phyloP scores from a whole-genome alignment of 2,888 invertebrate genomes.

The Acleris laterana region DNA sequence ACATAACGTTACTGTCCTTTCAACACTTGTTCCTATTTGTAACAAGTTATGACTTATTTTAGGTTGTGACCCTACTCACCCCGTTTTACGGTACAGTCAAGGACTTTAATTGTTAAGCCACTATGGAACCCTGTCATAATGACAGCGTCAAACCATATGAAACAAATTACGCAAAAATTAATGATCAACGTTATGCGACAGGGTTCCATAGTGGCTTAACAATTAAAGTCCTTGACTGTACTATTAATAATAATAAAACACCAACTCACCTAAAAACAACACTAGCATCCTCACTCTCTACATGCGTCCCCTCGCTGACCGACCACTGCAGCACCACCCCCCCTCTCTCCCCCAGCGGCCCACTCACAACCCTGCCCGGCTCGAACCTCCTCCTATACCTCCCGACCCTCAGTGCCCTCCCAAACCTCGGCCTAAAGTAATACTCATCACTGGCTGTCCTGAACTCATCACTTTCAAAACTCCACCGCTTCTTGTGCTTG shows the following conservation, averaged over 20 bases:
- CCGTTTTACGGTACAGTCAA: too few relatives aligned
- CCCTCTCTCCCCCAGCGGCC: constrained; percentile 59
- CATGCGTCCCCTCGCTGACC: constrained; percentile 64
- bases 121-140: too few relatives aligned
- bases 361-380: constrained; percentile 68
- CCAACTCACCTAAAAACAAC: constrained; percentile 79
- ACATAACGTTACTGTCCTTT: too few relatives aligned
- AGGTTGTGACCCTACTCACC: too few relatives aligned
- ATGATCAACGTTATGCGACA: too few relatives aligned
- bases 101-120: too few relatives aligned
- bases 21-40: too few relatives aligned
- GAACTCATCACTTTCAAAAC: constrained; percentile 24
- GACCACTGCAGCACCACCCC: constrained; percentile 70
- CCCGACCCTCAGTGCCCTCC: constrained; percentile 55
- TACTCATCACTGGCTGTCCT: constrained; percentile 50
- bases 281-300: constrained; percentile 66
- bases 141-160: too few relatives aligned
- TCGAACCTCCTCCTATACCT: constrained; percentile 61
- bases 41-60: too few relatives aligned
- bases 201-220: too few relatives aligned
- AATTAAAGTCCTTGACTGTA: too few relatives aligned
- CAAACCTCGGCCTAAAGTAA: constrained; percentile 70
- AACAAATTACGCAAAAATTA: too few relatives aligned
- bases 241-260: constrained; percentile 10
- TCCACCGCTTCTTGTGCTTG: constrained; percentile 55